Evolutionary conservation across 2,797 vertebrate genomes (phyloP).

Genomic region (Dipus sagitta): DNA sequence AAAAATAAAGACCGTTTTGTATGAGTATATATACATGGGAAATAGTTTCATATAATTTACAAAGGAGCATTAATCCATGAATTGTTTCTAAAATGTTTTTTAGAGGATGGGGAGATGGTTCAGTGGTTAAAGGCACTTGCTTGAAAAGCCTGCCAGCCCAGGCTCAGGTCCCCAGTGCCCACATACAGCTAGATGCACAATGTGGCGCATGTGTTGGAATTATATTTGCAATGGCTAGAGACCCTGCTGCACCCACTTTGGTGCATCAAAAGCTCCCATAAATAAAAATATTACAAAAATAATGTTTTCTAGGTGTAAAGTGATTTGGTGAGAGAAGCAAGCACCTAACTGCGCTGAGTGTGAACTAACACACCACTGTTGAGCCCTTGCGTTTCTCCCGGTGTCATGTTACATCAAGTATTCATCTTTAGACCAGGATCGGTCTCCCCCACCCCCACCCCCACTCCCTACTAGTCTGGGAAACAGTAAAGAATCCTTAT

Average conservation of each 20-base stretch:
- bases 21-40: neutral
- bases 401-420: conserved; percentile 37
- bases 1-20: conserved; percentile 10
- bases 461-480: neutral
- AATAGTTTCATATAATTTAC: conserved; percentile 54
- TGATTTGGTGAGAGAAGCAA: conserved; percentile 13
- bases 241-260: no score
- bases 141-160: no score
- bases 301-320: no score
- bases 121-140: no score
- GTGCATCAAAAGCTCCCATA: no score
- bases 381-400: conserved; percentile 48
- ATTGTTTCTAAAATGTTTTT: conserved; percentile 62
- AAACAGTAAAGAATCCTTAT: neutral
- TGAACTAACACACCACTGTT: conserved; percentile 59
- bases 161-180: no score
- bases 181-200: no score
- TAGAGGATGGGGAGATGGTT: no score
- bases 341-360: conserved; percentile 52
- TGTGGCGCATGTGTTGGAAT: no score
- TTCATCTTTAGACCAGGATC: neutral
- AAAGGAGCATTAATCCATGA: conserved; percentile 54
- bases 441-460: no score
- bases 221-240: no score
- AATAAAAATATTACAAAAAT: no score